Evolutionary conservation across 2,113 vertebrate genomes (phyloP).

Genomic region (Periophthalmodon schlosseri): DNA sequence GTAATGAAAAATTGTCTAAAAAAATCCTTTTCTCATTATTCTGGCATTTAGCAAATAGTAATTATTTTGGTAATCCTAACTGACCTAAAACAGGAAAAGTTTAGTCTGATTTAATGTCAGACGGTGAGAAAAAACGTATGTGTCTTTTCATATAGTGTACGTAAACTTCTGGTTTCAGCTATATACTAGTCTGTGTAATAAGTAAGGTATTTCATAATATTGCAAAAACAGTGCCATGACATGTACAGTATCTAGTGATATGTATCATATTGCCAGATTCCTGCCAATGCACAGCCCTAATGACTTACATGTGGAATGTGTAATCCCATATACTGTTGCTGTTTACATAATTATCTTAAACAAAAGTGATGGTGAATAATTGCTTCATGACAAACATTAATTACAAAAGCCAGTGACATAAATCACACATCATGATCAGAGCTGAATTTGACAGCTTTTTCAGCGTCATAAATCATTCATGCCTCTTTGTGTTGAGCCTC

Average conservation of each 20-base stretch:
- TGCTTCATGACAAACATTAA: conserved; percentile 24
- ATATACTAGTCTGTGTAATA: neutral
- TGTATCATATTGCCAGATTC: neutral
- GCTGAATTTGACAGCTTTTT: conserved; percentile 34
- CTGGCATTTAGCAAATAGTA: too few species aligned
- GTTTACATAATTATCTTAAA: conserved; percentile 35
- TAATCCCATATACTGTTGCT: conserved; percentile 47
- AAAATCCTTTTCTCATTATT: too few species aligned
- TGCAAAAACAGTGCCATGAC: neutral
- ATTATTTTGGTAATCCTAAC: too few species aligned
- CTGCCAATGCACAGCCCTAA: neutral
- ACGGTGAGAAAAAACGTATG: too few species aligned
- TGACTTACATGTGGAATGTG: neutral
- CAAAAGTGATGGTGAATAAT: conserved; percentile 23
- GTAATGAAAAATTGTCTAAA: too few species aligned
- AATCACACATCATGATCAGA: conserved; percentile 30
- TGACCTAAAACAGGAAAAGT: too few species aligned
- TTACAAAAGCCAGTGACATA: conserved; percentile 38
- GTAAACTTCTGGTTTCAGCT: too few species aligned
- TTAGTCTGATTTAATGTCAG: too few species aligned
- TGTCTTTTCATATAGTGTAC: too few species aligned
- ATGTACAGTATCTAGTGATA: neutral
- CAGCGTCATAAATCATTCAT: conserved; percentile 42
- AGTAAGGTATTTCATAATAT: neutral
- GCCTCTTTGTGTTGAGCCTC: conserved; percentile 30